phyloP scores from a whole-genome alignment of 2,888 invertebrate species.

The Alcis repandata region DNA sequence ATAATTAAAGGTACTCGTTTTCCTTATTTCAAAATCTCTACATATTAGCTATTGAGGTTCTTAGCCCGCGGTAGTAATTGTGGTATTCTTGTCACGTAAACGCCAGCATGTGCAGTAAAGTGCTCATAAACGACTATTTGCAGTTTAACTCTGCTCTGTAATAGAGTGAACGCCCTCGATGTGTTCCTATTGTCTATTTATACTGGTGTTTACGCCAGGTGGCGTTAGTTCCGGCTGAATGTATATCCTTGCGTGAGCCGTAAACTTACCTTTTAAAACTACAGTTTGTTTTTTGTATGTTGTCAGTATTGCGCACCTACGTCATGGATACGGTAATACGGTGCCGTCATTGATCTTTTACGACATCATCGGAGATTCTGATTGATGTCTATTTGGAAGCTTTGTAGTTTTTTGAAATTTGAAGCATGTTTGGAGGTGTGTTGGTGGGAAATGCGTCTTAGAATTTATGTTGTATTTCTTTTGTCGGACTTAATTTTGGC shows the following conservation, averaged over 20 bases:
- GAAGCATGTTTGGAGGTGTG: neutral
- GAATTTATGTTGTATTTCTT: neutral
- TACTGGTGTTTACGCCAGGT: constrained; percentile 54
- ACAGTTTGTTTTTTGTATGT: constrained; percentile 28
- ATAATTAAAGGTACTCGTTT: no score
- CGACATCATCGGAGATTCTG: constrained; percentile 30
- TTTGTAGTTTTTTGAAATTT: constrained; percentile 12
- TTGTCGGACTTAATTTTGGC: no score
- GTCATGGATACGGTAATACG: constrained; percentile 35
- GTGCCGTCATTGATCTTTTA: constrained; percentile 45
- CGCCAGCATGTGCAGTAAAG: constrained; percentile 8
- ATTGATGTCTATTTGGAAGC: constrained; percentile 26
- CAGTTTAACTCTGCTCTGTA: constrained; percentile 9
- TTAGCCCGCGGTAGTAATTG: neutral
- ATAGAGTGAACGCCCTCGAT: constrained; percentile 29
- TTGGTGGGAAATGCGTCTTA: neutral
- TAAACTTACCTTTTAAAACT: constrained; percentile 29
- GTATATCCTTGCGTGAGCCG: constrained; percentile 38
- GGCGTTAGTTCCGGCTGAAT: constrained; percentile 64
- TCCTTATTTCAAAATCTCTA: no score
- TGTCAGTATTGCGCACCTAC: constrained; percentile 31
- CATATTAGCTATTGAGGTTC: neutral
- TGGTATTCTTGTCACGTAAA: constrained; percentile 4
- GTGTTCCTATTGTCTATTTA: constrained; percentile 31
- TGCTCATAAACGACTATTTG: constrained; percentile 1